phyloP scores from a whole-genome alignment of 2,888 invertebrate species.

The Ceratothoa steindachneri region DNA sequence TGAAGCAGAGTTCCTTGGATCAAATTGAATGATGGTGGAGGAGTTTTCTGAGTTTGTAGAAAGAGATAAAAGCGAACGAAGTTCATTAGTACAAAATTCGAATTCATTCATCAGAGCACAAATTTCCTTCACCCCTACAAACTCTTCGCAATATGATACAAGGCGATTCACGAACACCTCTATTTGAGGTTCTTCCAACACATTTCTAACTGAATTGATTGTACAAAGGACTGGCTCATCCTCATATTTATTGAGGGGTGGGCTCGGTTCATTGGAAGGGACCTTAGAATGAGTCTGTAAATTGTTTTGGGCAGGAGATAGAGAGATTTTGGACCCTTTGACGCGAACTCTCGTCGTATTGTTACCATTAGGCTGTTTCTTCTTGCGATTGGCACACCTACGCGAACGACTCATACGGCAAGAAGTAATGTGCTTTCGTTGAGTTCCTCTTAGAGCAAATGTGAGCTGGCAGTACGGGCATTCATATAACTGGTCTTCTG shows the following conservation, averaged over 20 bases:
- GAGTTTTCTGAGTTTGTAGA: background rate
- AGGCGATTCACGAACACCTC: background rate
- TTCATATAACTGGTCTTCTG: constrained; percentile 42
- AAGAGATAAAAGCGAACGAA: background rate
- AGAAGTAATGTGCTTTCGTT: constrained; percentile 38
- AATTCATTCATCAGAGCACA: background rate
- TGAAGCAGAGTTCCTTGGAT: background rate
- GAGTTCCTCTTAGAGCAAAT: constrained; percentile 43
- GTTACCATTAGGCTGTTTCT: background rate
- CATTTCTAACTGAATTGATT: background rate
- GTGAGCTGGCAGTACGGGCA: constrained; percentile 45
- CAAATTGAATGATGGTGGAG: background rate
- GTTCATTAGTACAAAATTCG: background rate
- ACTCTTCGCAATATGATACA: background rate
- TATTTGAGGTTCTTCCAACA: background rate
- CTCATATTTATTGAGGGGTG: too few relatives aligned
- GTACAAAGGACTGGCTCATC: background rate
- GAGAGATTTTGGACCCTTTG: background rate
- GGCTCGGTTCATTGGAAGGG: background rate
- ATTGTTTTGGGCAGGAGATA: background rate
- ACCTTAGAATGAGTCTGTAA: background rate
- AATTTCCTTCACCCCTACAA: background rate
- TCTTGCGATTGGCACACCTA: background rate
- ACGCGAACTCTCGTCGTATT: background rate
- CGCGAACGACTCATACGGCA: constrained; percentile 20